phyloP scores from a whole-genome alignment of 2,888 invertebrate species.

The Ormia ochracea region DNA sequence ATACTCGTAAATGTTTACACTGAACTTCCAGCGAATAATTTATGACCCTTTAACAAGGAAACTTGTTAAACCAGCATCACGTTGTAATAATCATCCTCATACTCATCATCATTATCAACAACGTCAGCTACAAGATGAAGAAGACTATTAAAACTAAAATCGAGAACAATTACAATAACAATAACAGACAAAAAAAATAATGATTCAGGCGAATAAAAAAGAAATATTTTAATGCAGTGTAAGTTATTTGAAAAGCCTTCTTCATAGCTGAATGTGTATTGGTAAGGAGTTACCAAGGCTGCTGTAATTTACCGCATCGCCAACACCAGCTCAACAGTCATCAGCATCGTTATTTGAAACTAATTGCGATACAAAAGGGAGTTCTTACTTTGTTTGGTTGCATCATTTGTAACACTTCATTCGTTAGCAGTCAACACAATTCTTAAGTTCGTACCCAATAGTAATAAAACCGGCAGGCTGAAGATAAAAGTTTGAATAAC shows the following conservation, averaged over 20 bases:
- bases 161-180: slow-evolving; percentile 38
- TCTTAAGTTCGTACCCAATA: no score
- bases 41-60: slow-evolving; percentile 51
- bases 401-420: not conserved
- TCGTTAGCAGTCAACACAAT: not conserved
- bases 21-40: slow-evolving; percentile 45
- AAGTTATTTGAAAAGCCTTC: slow-evolving; percentile 21
- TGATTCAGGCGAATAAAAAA: slow-evolving; percentile 14
- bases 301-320: not conserved
- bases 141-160: not conserved
- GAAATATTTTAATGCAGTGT: slow-evolving; percentile 26
- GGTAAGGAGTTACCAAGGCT: not conserved
- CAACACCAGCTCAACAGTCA: not conserved
- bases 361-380: not conserved
- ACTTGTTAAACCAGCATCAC: slow-evolving; percentile 55
- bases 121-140: slow-evolving; percentile 7
- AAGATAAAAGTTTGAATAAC: no score
- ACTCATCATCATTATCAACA: slow-evolving; percentile 17
- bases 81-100: slow-evolving; percentile 39
- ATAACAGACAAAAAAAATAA: no score
- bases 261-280: not conserved
- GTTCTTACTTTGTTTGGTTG: not conserved
- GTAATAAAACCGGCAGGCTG: no score
- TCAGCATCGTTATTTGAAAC: slow-evolving; percentile 8
- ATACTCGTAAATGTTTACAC: slow-evolving; percentile 36